Percentiles rank a stretch among this genome's conserved stretches.
These are phyloP conservation scores for Meandrusa payeni DNA, from an alignment of 2,888 invertebrate genomes.

Conservation along the genomic window DNA sequence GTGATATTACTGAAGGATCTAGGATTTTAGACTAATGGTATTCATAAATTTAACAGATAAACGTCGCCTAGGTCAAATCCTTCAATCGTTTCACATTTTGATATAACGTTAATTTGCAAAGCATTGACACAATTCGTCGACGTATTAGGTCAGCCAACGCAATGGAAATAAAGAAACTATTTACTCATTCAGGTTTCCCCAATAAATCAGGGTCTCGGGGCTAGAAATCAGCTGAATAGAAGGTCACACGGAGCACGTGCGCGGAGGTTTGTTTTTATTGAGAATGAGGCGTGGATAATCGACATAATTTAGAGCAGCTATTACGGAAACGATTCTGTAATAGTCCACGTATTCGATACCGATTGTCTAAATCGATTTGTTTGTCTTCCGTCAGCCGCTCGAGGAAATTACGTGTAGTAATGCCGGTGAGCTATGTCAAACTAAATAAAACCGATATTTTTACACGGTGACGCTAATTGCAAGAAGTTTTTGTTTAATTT, in stretches of 20 bases:
- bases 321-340: conserved; percentile 12
- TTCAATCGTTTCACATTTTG: too few species aligned
- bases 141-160: conserved; percentile 1
- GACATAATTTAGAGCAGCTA: conserved; percentile 26
- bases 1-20: too few species aligned
- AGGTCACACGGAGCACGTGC: conserved; percentile 35
- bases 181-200: conserved; percentile 5
- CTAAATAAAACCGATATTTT: conserved; percentile 2
- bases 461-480: not conserved
- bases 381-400: conserved; percentile 14
- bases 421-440: not conserved
- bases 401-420: conserved; percentile 10
- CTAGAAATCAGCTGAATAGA: conserved; percentile 53
- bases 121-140: conserved; percentile 2
- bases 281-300: conserved; percentile 23
- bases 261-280: conserved; percentile 40
- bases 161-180: conserved; percentile 5
- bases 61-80: too few species aligned
- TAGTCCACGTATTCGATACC: not conserved
- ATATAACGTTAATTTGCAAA: not conserved
- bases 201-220: conserved; percentile 2
- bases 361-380: conserved; percentile 12
- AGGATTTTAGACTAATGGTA: too few species aligned
- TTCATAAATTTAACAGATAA: too few species aligned
- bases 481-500: too few species aligned